A percentile compares a stretch with the other conserved stretches of the same genome.
phyloP scores from a whole-genome alignment of 1,140 invertebrate species.

The Dinoponera quadriceps region DNA sequence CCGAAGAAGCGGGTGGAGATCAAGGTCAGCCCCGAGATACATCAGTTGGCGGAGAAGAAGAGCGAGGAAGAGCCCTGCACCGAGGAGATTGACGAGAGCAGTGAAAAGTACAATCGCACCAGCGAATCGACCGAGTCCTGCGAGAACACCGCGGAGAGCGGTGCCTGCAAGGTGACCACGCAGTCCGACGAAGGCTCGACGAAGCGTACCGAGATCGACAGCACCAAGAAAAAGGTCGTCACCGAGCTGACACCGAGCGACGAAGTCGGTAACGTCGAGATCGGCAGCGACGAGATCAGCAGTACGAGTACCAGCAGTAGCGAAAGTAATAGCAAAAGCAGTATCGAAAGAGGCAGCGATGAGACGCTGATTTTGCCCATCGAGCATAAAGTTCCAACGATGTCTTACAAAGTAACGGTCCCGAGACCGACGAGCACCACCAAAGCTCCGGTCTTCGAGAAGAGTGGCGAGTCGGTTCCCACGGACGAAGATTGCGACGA shows the following conservation, averaged over 20 bases:
- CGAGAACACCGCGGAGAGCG: not conserved
- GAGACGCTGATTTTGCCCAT: not conserved
- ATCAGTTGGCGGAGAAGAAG: not conserved
- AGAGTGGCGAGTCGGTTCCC: not conserved
- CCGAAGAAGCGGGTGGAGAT: slow-evolving; percentile 71
- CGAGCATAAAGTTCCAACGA: not conserved
- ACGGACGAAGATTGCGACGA: not conserved
- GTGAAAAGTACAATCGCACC: not conserved
- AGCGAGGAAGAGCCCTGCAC: slow-evolving; percentile 27
- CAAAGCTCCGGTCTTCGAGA: not conserved
- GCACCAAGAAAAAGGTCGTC: not conserved
- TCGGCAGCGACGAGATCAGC: too few species aligned
- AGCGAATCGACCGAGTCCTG: not conserved
- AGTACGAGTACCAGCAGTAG: too few species aligned
- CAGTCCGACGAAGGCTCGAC: too few species aligned
- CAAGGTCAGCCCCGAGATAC: slow-evolving; percentile 68
- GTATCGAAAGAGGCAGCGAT: not conserved
- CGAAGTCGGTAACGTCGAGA: too few species aligned
- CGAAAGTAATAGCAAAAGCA: not conserved
- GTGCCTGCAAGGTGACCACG: not conserved
- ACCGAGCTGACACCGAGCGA: not conserved
- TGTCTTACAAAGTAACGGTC: not conserved
- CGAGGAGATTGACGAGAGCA: not conserved
- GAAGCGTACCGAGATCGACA: not conserved
- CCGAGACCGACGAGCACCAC: not conserved